Percentiles rank a stretch among this genome's conserved stretches.
Evolutionary conservation across 2,113 vertebrate genomes (phyloP).

Genomic region (Triplophysa tibetana): DNA sequence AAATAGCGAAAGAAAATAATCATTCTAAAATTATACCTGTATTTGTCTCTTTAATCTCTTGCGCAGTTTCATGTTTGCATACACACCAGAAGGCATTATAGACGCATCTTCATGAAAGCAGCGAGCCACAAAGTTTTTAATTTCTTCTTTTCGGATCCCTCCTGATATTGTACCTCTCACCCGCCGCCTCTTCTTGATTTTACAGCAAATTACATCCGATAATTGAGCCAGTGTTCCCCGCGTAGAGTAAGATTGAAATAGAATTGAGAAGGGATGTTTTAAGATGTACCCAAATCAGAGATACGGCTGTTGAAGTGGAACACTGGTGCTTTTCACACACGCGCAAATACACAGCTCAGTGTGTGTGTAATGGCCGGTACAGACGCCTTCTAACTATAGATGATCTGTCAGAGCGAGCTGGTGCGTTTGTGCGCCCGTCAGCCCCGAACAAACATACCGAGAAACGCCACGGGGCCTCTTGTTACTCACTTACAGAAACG

Average conservation of each 20-base stretch:
- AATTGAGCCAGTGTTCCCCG: conserved; percentile 26
- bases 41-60: neutral
- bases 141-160: neutral
- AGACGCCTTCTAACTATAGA: conserved; percentile 31
- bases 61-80: neutral
- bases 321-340: neutral
- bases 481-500: conserved; percentile 11
- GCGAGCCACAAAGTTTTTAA: conserved; percentile 22
- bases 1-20: neutral
- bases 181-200: conserved; percentile 26
- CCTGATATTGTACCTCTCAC: conserved; percentile 16
- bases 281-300: conserved; percentile 26
- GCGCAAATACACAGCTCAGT: neutral
- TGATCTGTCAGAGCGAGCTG: conserved; percentile 35
- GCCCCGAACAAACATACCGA: conserved; percentile 9
- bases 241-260: conserved; percentile 29
- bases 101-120: conserved; percentile 18
- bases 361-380: neutral
- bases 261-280: conserved; percentile 34
- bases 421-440: conserved; percentile 2
- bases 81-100: neutral
- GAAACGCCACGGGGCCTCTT: neutral
- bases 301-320: conserved; percentile 28
- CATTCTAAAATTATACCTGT: neutral
- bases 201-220: conserved; percentile 40